A percentile compares a stretch with the other conserved stretches of the same genome.
Evolutionary conservation across 2,888 invertebrate genomes (phyloP).

Genomic region (Gnatocerus cornutus): DNA sequence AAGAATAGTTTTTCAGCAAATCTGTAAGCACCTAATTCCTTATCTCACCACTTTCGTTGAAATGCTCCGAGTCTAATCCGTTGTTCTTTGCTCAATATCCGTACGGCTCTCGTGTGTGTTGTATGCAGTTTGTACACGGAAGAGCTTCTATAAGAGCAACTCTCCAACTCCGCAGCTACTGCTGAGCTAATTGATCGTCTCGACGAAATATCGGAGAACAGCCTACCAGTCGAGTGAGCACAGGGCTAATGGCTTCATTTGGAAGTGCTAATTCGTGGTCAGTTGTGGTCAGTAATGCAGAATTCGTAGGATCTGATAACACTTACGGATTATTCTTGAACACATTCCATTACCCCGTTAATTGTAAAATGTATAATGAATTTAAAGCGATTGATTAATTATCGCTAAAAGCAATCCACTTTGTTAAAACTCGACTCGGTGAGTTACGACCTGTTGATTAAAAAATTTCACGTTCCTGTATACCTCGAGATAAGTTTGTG

Average conservation of each 20-base stretch:
- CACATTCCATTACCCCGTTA: conserved; percentile 39
- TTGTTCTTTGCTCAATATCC: conserved; percentile 43
- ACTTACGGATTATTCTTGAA: conserved; percentile 44
- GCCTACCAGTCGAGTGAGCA: conserved; percentile 35
- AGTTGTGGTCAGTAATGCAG: conserved; percentile 51
- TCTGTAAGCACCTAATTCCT: conserved; percentile 37
- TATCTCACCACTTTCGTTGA: conserved; percentile 30
- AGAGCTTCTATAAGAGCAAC: conserved; percentile 33
- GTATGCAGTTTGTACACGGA: conserved; percentile 31
- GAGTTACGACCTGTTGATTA: conserved; percentile 41
- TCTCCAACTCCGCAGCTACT: conserved; percentile 30
- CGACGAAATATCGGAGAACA: conserved; percentile 40
- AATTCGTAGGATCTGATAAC: conserved; percentile 49
- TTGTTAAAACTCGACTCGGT: conserved; percentile 19
- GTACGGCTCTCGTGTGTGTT: conserved; percentile 35
- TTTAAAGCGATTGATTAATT: conserved; percentile 36
- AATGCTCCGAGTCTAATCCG: conserved; percentile 34
- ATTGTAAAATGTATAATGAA: conserved; percentile 35
- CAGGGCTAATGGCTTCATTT: conserved; percentile 45
- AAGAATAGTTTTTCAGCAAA: conserved; percentile 13
- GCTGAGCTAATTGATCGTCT: conserved; percentile 43
- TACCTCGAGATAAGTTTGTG: conserved; percentile 37
- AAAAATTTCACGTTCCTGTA: conserved; percentile 40
- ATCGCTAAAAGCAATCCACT: conserved; percentile 33
- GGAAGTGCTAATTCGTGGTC: conserved; percentile 53